A percentile compares a stretch with the other conserved stretches of the same genome.
phyloP scores from a whole-genome alignment of 2,797 vertebrate genomes.

The Sardinella longiceps region DNA sequence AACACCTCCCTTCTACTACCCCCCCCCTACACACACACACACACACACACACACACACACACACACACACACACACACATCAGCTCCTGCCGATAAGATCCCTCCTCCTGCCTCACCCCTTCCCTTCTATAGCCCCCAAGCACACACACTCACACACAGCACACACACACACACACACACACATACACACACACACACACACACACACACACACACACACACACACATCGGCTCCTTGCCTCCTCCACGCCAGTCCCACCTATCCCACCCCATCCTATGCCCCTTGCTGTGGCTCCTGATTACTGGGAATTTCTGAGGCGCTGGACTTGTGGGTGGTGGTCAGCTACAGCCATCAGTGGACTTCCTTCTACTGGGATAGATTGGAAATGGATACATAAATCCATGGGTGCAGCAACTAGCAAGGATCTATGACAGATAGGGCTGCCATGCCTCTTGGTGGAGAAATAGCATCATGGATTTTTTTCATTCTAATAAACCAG shows the following conservation, averaged over 20 bases:
- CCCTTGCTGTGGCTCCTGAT: neutral
- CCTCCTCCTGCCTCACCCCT: neutral
- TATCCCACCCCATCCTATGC: too few relatives aligned
- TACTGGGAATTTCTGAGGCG: neutral
- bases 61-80: too few relatives aligned
- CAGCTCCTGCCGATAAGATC: constrained; percentile 11
- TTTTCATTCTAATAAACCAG: too few relatives aligned
- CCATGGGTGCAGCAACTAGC: neutral
- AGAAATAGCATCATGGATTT: too few relatives aligned
- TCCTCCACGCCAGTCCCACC: neutral
- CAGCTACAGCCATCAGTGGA: neutral
- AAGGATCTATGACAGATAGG: neutral
- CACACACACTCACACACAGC: neutral
- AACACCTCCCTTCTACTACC: neutral
- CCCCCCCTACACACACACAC: neutral
- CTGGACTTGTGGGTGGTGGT: neutral
- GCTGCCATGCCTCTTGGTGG: too few relatives aligned
- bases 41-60: neutral
- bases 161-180: neutral
- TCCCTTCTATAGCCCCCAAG: neutral
- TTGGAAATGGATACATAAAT: neutral
- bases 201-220: neutral
- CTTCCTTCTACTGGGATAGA: neutral
- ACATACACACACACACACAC: too few relatives aligned
- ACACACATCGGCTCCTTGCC: too few relatives aligned